Base-by-base conservation (phyloP, 1,140 invertebrate species). In the Diabrotica virgifera region DNA sequence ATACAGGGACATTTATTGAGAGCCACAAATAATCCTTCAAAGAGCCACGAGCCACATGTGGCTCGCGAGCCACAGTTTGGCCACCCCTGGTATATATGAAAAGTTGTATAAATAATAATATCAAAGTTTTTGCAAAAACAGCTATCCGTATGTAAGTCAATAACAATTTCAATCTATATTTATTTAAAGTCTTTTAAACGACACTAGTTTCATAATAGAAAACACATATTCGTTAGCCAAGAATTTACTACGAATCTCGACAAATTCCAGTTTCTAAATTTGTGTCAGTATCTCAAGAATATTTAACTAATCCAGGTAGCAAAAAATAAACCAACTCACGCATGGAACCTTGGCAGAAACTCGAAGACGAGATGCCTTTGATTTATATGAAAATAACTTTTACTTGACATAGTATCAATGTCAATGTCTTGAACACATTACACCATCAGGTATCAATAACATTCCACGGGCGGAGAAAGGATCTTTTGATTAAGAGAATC, bases 361-460 rank as follows among this genome's bases (percentile, higher is more conserved):
- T 8, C n/a, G n/a, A n/a, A 46, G 40, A 46, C 40, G 40, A 46
- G 40, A 46, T 46, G 40, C 40, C 40, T 10, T 14, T 55, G 53
- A 55, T 55, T 55, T 55, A 55, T 55, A 55, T 36, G 35, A 55
- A 55, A 55, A 55, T 55, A 55, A 61, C 37, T 61, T 61, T 36
- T 53, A 7, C 35, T 52, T 36, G 56, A 58, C 56, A 46, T 14
- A 52, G 35, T 9, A 52, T 55, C 53, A 55, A 55, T 55, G 53
- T 55, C 53, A 55, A 55, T 55, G 53, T 55, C 13, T 55, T 36
- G 53, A 14, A 14, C 53, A 55, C 35, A 24, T 55, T 55, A 55
- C 51, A 55, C 12, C 53, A 55, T 55, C 53, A 36, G 8, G n/a
- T 46, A 46, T 46, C 40, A 46, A 46, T 46, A 46, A 46, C 40